Percentiles rank a stretch among this genome's conserved stretches.
Evolutionary conservation across 2,113 vertebrate genomes (phyloP).

Genomic region (Diadophis punctatus): DNA sequence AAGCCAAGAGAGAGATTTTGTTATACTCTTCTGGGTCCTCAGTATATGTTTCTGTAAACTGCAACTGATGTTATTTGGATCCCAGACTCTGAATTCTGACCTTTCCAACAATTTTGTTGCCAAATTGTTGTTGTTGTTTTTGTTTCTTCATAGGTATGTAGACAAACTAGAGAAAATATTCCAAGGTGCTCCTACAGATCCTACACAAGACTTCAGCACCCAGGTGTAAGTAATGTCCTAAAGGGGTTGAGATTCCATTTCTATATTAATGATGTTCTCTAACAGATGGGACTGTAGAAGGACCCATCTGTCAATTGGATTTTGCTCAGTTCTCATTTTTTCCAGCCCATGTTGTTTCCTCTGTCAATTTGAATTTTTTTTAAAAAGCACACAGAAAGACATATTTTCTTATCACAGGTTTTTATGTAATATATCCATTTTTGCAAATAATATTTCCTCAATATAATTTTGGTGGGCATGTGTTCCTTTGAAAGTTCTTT

Average conservation of each 20-base stretch:
- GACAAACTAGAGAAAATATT: slow-evolving; percentile 94
- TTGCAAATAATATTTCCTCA: not conserved
- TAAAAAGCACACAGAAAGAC: not conserved
- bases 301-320: not conserved
- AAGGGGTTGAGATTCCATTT: not conserved
- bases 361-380: not conserved
- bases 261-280: not conserved
- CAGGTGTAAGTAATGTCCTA: slow-evolving; percentile 86
- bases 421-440: not conserved
- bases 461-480: not conserved
- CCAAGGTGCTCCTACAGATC: slow-evolving; percentile 86
- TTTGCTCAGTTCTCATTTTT: not conserved
- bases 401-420: not conserved
- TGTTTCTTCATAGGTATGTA: slow-evolving; percentile 80
- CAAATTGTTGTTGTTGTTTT: accelerated
- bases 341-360: not conserved
- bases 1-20: not conserved
- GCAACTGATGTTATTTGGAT: not conserved
- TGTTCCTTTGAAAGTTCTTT: not conserved
- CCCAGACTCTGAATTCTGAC: not conserved
- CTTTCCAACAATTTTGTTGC: not conserved
- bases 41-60: not conserved
- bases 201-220: slow-evolving; percentile 97
- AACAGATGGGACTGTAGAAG: not conserved
- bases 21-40: not conserved